A percentile compares a stretch with the other conserved stretches of the same genome.
These are phyloP conservation scores for Drosophila paranaensis DNA, from an alignment of 2,888 invertebrate genomes.

Conservation along the genomic window DNA sequence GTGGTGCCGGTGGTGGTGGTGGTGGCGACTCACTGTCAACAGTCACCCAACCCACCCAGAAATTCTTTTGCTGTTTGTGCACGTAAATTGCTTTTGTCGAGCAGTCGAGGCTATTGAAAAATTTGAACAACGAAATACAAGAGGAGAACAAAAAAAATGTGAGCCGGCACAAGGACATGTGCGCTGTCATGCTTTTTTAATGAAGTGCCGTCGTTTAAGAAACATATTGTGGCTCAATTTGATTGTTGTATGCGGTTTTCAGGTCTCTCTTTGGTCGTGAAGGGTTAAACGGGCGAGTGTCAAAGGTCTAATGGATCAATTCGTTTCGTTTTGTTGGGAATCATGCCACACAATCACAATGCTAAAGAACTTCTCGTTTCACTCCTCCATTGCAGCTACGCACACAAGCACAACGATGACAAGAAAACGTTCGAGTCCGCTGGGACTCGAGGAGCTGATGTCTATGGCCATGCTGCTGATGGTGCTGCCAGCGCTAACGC, in stretches of 20 bases:
- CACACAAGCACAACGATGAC: conserved; percentile 80
- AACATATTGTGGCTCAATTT: conserved; percentile 76
- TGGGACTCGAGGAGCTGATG: conserved; percentile 84
- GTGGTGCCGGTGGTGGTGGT: conserved; percentile 10
- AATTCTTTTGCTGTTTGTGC: conserved; percentile 68
- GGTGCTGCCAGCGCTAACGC: conserved; percentile 71
- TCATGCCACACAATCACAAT: conserved; percentile 16
- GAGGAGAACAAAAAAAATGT: conserved; percentile 25
- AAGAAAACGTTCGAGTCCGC: conserved; percentile 84
- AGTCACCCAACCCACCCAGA: conserved; percentile 49
- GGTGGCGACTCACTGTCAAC: conserved; percentile 58
- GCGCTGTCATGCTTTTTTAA: conserved; percentile 81
- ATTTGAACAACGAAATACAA: conserved; percentile 34
- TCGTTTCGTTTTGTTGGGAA: conserved; percentile 45
- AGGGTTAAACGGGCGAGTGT: conserved; percentile 70
- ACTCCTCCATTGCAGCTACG: conserved; percentile 71
- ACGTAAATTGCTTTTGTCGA: conserved; percentile 80
- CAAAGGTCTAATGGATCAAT: conserved; percentile 60
- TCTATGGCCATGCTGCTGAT: conserved; percentile 72
- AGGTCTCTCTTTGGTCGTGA: conserved; percentile 20
- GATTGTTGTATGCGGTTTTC: conserved; percentile 58
- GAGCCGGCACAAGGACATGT: conserved; percentile 43
- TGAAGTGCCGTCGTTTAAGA: conserved; percentile 80
- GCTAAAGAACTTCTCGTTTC: conserved; percentile 24
- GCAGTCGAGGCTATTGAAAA: conserved; percentile 62